These are phyloP conservation scores for Corvus hawaiiensis DNA, from an alignment of 2,113 vertebrate genomes.

Conservation along the genomic window DNA sequence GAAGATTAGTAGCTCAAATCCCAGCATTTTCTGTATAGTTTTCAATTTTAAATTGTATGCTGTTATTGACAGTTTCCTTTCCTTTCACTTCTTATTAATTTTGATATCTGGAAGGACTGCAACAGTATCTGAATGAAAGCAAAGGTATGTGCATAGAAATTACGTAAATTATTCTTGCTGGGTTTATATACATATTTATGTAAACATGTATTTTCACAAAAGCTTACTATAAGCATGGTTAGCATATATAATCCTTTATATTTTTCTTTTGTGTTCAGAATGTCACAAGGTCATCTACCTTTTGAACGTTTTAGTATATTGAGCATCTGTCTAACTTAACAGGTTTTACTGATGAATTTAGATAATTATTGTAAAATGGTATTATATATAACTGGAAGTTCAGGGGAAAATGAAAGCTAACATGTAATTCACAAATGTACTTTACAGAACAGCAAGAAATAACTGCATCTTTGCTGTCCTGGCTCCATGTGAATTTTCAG, in stretches of 20 bases:
- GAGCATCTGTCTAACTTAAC: not conserved
- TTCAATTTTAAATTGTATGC: conserved; percentile 8
- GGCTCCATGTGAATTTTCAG: not conserved
- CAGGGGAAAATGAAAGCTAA: not conserved
- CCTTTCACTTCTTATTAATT: not conserved
- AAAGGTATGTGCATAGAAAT: not conserved
- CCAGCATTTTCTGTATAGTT: not conserved
- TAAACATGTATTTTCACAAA: not conserved
- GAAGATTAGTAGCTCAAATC: conserved; percentile 49
- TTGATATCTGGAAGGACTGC: not conserved
- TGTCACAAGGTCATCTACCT: not conserved
- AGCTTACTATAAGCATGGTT: not conserved
- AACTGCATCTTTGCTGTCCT: not conserved
- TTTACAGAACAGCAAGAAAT: not conserved
- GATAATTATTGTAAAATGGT: not conserved
- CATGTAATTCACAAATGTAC: not conserved
- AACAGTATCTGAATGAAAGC: not conserved
- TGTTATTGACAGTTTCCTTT: not conserved
- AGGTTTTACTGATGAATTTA: not conserved
- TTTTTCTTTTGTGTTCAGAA: not conserved
- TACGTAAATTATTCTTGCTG: not conserved
- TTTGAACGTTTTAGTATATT: not conserved
- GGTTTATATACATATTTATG: not conserved
- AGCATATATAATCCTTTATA: not conserved
- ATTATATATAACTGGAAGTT: not conserved